Evolutionary conservation across 2,888 invertebrate genomes (phyloP).

Genomic region (Cryptocheilus praepositus): DNA sequence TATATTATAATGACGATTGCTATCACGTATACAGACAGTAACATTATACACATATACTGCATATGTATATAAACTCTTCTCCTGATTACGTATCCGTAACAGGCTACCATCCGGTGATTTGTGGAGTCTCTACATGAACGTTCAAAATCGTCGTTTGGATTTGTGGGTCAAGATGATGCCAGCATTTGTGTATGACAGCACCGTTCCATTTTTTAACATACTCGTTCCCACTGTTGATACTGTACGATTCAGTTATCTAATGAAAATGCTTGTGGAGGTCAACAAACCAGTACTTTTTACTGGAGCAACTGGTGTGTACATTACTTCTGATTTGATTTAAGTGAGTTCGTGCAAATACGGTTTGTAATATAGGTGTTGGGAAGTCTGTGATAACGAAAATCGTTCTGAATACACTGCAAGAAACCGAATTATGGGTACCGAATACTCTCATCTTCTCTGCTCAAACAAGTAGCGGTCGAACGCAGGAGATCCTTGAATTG

Average conservation of each 20-base stretch:
- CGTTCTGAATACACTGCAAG: slow-evolving; percentile 81
- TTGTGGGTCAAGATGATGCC: slow-evolving; percentile 88
- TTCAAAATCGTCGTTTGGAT: slow-evolving; percentile 82
- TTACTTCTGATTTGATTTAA: neutral
- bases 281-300: slow-evolving; percentile 90
- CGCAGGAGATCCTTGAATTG: slow-evolving; percentile 90
- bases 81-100: slow-evolving; percentile 11
- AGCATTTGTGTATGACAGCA: slow-evolving; percentile 81
- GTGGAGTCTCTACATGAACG: slow-evolving; percentile 87
- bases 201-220: slow-evolving; percentile 90
- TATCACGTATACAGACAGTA: no score
- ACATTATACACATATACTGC: neutral
- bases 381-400: slow-evolving; percentile 91
- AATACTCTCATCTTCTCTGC: slow-evolving; percentile 92
- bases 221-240: slow-evolving; percentile 95
- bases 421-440: slow-evolving; percentile 81
- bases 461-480: slow-evolving; percentile 89
- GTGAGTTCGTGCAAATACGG: neutral
- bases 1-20: neutral
- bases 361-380: slow-evolving; percentile 83
- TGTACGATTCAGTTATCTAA: slow-evolving; percentile 88
- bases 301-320: slow-evolving; percentile 85
- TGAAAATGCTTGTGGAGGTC: slow-evolving; percentile 84
- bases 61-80: neutral
- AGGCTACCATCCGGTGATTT: slow-evolving; percentile 85